phyloP scores from a whole-genome alignment of 2,888 invertebrate genomes.

The Drosophila subquinaria region DNA sequence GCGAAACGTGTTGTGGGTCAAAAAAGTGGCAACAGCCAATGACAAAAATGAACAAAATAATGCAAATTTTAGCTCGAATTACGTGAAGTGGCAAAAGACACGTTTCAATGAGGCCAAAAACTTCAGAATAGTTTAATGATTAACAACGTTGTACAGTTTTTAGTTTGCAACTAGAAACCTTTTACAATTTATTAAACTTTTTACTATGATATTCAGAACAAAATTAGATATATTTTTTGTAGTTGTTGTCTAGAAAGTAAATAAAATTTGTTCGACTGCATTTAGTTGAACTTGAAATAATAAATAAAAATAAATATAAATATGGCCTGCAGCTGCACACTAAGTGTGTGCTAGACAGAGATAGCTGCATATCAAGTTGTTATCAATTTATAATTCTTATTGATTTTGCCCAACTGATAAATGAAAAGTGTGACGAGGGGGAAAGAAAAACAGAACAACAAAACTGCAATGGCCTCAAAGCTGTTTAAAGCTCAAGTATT shows the following conservation, averaged over 20 bases:
- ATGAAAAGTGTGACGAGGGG: constrained; percentile 1
- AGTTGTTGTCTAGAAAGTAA: not conserved
- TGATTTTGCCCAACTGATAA: constrained; percentile 47
- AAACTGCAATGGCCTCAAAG: constrained; percentile 54
- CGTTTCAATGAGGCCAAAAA: constrained; percentile 48
- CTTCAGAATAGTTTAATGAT: constrained; percentile 9
- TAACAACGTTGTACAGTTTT: not conserved
- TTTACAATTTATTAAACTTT: not conserved
- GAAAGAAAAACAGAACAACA: constrained; percentile 2
- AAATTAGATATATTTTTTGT: not conserved
- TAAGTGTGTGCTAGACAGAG: not conserved
- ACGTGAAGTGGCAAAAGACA: constrained; percentile 68
- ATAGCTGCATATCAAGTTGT: constrained; percentile 24
- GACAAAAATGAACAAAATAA: constrained; percentile 40
- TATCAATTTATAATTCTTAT: constrained; percentile 51
- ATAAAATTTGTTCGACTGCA: not conserved
- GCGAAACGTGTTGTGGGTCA: constrained; percentile 63
- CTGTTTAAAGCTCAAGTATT: constrained; percentile 53
- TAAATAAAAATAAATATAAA: not conserved
- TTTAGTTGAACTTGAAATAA: not conserved
- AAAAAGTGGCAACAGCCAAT: constrained; percentile 63
- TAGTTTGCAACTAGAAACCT: no score
- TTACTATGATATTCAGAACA: no score
- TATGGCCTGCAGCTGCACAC: not conserved
- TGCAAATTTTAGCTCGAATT: constrained; percentile 22